Base-by-base conservation (phyloP, 2,888 invertebrate genomes). In the Hirtodrosophila trivittata region DNA sequence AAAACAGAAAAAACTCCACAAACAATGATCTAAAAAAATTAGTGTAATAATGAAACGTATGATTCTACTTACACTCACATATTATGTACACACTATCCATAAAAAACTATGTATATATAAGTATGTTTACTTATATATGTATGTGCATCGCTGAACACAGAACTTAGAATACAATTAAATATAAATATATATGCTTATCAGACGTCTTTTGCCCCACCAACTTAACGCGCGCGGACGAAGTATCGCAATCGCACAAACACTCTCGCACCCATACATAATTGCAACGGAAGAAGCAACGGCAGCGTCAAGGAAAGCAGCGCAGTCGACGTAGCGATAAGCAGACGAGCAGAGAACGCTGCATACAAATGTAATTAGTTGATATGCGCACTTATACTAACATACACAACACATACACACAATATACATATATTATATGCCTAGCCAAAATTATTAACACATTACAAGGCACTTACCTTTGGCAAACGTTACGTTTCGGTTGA, bases 401-500 rank as follows among this genome's bases (percentile, higher is more conserved):
- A 18, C 14, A 14, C 35, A 28, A 14, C 35, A 28, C 30, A 39
- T 25, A 51, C 16, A 46, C 9, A 12, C 8, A 7, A 45, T 39
- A 5, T 32, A 30, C 37, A 28, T 33, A 25, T 37, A 56, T 43
- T 50, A 37, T 57, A 57, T 63, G 39, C 46, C 33, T 35, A 18
- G 38, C 4, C 18, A 46, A 55, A 46, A 42, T 55, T 65, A 63
- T 46, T 42, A 56, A 50, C 50, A 59, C 50, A 64, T 49, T 42
- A 68, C 28, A 52, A 38, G 37, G 32, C 14, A 46, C 45, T 57
- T 65, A 82, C 82, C 82, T 82, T 82, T 82, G 82, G 82, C 76
- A 81, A 84, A 77, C 56, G 84, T 84, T 81, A 68, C 80, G 69
- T 65, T 73, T 66, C 62, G 45, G 50, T 41, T 66, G 55, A 39